Percentiles rank a stretch among this genome's conserved stretches.
Conservation (phyloP, 1,140 invertebrate genomes). For the Apis cerana region DNA sequence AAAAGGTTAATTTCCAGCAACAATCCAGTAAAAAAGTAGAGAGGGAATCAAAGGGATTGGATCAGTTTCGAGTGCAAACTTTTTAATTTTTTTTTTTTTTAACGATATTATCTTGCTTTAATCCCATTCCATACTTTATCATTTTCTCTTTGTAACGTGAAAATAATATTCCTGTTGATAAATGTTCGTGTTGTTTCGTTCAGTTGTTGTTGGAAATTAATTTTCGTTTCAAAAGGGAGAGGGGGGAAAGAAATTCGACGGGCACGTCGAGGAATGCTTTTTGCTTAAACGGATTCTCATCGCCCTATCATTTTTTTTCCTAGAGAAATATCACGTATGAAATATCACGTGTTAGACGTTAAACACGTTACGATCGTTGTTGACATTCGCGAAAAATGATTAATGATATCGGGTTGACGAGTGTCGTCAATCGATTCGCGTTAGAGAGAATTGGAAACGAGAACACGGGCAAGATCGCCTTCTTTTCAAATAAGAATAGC, state of each 20-base stretch:
- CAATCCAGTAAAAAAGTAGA: constrained; percentile 12
- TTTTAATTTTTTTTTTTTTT: neutral
- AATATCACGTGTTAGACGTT: neutral
- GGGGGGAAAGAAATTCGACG: neutral
- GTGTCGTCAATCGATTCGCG: constrained; percentile 34
- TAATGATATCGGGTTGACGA: neutral
- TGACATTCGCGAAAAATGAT: too few species aligned
- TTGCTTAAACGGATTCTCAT: neutral
- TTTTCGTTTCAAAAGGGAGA: neutral
- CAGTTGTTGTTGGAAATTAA: constrained; percentile 1
- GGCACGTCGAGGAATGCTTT: neutral
- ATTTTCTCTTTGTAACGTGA: constrained; percentile 1
- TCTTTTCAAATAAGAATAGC: neutral
- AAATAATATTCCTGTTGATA: neutral
- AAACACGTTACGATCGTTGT: neutral
- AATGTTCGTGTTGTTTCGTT: neutral
- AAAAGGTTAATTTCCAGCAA: constrained; percentile 31
- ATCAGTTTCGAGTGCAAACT: neutral
- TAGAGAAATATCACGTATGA: neutral
- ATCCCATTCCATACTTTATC: neutral
- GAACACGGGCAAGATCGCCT: neutral
- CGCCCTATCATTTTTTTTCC: neutral
- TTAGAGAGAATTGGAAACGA: constrained; percentile 16
- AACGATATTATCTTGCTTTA: constrained; percentile 26
- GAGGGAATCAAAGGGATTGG: constrained; percentile 18